Conservation (phyloP, 2,113 vertebrate species). For the Lophius piscatorius region DNA sequence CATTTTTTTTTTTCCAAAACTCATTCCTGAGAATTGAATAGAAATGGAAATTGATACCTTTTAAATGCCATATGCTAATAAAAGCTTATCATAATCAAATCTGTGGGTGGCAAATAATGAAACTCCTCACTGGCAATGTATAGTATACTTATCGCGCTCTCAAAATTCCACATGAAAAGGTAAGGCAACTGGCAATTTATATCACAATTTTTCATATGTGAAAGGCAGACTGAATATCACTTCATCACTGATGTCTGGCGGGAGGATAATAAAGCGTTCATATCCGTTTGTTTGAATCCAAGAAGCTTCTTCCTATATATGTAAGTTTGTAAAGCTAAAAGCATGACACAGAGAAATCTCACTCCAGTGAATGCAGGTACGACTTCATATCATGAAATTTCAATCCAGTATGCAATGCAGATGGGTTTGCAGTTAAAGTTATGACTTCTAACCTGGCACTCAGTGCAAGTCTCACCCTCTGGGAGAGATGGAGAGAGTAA, state of each 20-base stretch:
- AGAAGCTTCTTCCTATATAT: conserved; percentile 24
- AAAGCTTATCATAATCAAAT: conserved; percentile 80
- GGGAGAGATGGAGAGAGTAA: conserved; percentile 51
- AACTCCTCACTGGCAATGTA: conserved; percentile 87
- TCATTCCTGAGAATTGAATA: conserved; percentile 75
- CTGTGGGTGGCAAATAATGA: conserved; percentile 84
- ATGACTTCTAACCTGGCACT: conserved; percentile 58
- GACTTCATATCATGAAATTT: conserved; percentile 46
- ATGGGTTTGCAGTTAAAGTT: conserved; percentile 50
- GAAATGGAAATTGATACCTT: conserved; percentile 73
- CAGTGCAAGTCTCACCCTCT: conserved; percentile 54
- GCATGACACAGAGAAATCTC: conserved; percentile 34
- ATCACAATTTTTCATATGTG: conserved; percentile 46
- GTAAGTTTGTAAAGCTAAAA: conserved; percentile 55
- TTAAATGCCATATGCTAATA: conserved; percentile 75
- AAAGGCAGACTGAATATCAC: conserved; percentile 63
- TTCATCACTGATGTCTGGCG: conserved; percentile 51
- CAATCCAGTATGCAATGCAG: conserved; percentile 39
- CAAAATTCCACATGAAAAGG: conserved; percentile 53
- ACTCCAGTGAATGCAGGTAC: conserved; percentile 29
- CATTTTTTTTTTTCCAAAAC: conserved; percentile 67
- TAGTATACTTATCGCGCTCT: conserved; percentile 85
- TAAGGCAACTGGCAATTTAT: conserved; percentile 51
- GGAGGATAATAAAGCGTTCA: conserved; percentile 54
- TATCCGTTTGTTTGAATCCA: conserved; percentile 52